phyloP scores from a whole-genome alignment of 2,888 invertebrate genomes.

The Siphlonurus alternatus region DNA sequence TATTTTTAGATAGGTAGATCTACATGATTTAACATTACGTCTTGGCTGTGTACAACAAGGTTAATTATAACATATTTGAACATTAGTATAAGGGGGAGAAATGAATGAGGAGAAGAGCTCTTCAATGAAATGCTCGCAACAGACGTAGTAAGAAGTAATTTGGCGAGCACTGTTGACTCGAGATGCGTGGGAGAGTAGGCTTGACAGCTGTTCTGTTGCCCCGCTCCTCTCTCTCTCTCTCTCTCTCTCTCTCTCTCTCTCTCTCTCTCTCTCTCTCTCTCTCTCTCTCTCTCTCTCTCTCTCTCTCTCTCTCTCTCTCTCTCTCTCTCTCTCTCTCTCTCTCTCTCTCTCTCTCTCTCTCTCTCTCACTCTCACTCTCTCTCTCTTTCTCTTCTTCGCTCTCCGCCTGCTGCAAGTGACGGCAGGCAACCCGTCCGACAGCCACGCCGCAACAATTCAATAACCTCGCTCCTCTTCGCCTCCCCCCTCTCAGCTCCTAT shows the following conservation, averaged over 20 bases:
- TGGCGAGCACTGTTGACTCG: background rate
- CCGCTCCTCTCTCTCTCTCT: background rate
- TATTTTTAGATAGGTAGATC: too few species aligned
- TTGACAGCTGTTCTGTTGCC: background rate
- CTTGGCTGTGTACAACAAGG: too few species aligned
- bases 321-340: background rate
- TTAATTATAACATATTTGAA: background rate
- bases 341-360: background rate
- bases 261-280: background rate
- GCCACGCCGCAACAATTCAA: background rate
- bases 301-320: background rate
- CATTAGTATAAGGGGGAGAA: too few species aligned
- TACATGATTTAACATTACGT: too few species aligned
- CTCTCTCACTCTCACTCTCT: background rate
- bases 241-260: background rate
- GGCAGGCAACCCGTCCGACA: background rate
- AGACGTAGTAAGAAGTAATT: background rate
- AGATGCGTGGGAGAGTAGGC: too few species aligned
- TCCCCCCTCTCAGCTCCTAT: too few species aligned
- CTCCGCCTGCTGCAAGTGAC: background rate
- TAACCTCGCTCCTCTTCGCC: background rate
- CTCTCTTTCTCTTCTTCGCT: background rate
- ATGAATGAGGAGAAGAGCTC: background rate
- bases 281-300: background rate
- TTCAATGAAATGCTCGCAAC: background rate